Percentiles rank a stretch among this genome's conserved stretches.
Conservation (phyloP, 1,140 invertebrate genomes). For the Drosophila gunungcola region DNA sequence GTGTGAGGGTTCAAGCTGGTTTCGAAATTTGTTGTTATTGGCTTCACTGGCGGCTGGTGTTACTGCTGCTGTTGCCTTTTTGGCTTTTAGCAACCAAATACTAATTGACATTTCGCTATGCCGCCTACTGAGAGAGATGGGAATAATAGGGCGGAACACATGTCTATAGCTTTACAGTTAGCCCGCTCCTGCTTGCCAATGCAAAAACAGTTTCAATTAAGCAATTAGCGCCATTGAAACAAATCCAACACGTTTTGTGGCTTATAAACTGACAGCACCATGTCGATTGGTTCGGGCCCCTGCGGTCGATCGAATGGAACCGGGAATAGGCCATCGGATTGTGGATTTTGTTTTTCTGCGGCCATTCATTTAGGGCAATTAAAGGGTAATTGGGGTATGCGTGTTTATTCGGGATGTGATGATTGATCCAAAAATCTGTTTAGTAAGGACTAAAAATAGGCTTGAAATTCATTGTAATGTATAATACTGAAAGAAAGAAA, state of each 20-base stretch:
- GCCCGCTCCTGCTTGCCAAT: constrained; percentile 60
- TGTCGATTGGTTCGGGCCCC: constrained; percentile 69
- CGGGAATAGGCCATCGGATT: constrained; percentile 1
- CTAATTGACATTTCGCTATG: constrained; percentile 81
- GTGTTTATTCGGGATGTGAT: constrained; percentile 16
- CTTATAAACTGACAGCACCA: constrained; percentile 79
- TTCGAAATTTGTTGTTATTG: constrained; percentile 48
- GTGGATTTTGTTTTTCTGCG: constrained; percentile 38
- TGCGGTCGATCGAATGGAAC: constrained; percentile 31
- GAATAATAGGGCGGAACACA: constrained; percentile 12
- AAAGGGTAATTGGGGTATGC: constrained; percentile 42
- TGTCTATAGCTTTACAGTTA: constrained; percentile 64
- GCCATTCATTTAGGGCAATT: constrained; percentile 52
- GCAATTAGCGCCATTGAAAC: constrained; percentile 82
- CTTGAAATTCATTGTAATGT: no score
- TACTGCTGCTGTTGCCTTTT: constrained; percentile 49
- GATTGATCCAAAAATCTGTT: constrained; percentile 7
- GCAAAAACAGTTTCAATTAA: constrained; percentile 83
- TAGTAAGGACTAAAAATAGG: not conserved
- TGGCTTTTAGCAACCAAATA: constrained; percentile 79
- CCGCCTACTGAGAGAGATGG: constrained; percentile 25
- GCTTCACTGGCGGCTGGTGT: constrained; percentile 6
- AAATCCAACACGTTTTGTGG: constrained; percentile 82
- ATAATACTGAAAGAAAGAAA: no score
- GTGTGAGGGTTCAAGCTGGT: constrained; percentile 63